Percentiles rank a stretch among this genome's conserved stretches.
Evolutionary conservation across 1,140 invertebrate species (phyloP).

Genomic region (Lycorma delicatula): DNA sequence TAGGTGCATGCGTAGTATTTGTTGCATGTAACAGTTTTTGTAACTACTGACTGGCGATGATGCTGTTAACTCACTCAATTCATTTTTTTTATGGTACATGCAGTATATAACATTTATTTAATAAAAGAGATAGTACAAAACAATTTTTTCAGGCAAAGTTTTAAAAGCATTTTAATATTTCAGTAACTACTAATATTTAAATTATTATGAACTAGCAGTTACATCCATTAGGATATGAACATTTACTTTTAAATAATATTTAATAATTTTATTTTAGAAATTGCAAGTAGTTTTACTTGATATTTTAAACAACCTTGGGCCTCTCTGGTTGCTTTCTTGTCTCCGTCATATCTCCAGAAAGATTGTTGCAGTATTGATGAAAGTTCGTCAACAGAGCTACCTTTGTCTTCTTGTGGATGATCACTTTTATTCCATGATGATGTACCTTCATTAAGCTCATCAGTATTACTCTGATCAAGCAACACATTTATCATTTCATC

Average conservation of each 20-base stretch:
- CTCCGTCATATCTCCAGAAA: conserved; percentile 45
- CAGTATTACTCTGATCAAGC: too few species aligned
- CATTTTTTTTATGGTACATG: too few species aligned
- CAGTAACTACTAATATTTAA: background rate
- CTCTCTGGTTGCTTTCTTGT: conserved; percentile 32
- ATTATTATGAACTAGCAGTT: background rate
- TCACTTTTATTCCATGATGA: conserved; percentile 10
- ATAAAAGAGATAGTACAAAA: too few species aligned
- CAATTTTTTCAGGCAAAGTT: too few species aligned
- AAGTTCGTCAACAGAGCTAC: conserved; percentile 18
- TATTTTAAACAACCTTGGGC: conserved; percentile 31
- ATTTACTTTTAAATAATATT: background rate
- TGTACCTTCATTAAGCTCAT: too few species aligned
- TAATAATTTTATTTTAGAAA: background rate
- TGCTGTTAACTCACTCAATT: too few species aligned
- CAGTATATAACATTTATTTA: too few species aligned
- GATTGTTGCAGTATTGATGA: conserved; percentile 30
- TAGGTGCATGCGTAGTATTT: too few species aligned
- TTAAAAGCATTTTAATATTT: background rate
- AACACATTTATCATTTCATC: too few species aligned
- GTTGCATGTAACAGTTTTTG: too few species aligned
- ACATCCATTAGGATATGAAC: background rate
- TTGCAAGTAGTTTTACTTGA: conserved; percentile 26
- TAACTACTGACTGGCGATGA: too few species aligned
- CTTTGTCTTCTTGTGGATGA: conserved; percentile 11